Evolutionary conservation across 2,888 invertebrate genomes (phyloP).

Genomic region (Caenorhabditis sp.): DNA sequence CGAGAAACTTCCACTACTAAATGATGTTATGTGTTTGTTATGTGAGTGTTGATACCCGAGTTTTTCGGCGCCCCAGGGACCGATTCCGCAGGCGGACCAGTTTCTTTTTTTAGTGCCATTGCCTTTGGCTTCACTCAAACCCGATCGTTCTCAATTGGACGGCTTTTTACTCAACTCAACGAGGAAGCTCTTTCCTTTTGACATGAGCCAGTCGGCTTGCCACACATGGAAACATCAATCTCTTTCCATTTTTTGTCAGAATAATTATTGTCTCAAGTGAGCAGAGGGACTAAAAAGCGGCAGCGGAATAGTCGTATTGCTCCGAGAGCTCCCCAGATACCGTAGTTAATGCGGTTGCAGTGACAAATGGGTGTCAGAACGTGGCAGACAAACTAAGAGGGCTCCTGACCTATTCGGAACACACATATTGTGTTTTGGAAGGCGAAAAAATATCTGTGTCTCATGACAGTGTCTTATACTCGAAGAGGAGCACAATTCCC

Average conservation of each 20-base stretch:
- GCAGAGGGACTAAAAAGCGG: neutral
- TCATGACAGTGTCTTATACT: constrained; percentile 20
- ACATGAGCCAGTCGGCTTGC: constrained; percentile 30
- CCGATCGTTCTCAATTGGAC: constrained; percentile 45
- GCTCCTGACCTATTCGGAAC: too few relatives aligned
- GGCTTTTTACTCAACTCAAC: constrained; percentile 21
- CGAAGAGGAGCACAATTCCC: constrained; percentile 37
- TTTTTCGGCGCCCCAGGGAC: constrained; percentile 39
- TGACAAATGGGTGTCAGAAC: too few relatives aligned
- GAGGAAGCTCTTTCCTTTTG: constrained; percentile 33
- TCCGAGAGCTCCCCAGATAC: too few relatives aligned
- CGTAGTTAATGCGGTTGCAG: neutral
- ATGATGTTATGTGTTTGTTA: constrained; percentile 57
- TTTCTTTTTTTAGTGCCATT: constrained; percentile 53
- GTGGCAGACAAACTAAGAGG: too few relatives aligned
- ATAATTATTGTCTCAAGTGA: constrained; percentile 52
- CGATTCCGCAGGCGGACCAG: constrained; percentile 35
- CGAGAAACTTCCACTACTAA: constrained; percentile 13
- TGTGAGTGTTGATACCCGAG: constrained; percentile 55
- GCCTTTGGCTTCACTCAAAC: neutral
- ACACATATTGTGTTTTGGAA: constrained; percentile 32
- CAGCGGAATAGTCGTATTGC: neutral
- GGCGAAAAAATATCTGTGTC: constrained; percentile 1
- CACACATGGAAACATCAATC: constrained; percentile 47
- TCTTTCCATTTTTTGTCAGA: constrained; percentile 29